phyloP scores from a whole-genome alignment of 2,113 vertebrate genomes.

The Rhodinocichla rosea region DNA sequence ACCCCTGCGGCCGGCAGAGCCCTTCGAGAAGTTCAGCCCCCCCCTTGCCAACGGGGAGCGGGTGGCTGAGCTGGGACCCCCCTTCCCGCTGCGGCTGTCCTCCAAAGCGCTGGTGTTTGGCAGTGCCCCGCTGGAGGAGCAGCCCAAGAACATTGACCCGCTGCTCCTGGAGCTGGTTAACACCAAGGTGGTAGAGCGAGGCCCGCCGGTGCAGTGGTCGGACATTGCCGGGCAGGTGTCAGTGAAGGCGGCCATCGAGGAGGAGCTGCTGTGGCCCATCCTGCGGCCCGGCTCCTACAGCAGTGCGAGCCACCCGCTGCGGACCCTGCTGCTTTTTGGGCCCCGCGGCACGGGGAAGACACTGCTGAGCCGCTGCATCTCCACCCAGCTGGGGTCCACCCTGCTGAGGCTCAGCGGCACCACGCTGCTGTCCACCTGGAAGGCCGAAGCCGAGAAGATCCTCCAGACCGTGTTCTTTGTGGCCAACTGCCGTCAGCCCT shows the following conservation, averaged over 20 bases:
- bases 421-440: constrained; percentile 82
- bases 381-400: constrained; percentile 89
- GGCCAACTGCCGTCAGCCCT: constrained; percentile 81
- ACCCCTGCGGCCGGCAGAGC: constrained; percentile 37
- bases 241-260: constrained; percentile 88
- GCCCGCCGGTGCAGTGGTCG: constrained; percentile 85
- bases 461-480: constrained; percentile 85
- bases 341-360: constrained; percentile 87
- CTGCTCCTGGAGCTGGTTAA: constrained; percentile 84
- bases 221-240: constrained; percentile 86
- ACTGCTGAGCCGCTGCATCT: constrained; percentile 86
- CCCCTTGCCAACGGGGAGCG: constrained; percentile 78
- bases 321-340: constrained; percentile 90
- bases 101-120: constrained; percentile 67
- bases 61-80: background rate
- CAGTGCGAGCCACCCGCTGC: constrained; percentile 68
- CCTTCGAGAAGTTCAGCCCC: constrained; percentile 82
- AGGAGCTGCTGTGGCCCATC: constrained; percentile 92
- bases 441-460: constrained; percentile 87
- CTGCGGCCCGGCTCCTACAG: constrained; percentile 75
- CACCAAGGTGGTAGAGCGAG: constrained; percentile 86
- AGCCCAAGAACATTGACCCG: constrained; percentile 80
- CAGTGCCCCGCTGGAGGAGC: constrained; percentile 68
- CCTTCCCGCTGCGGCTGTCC: constrained; percentile 26
- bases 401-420: constrained; percentile 82